A percentile compares a stretch with the other conserved stretches of the same genome.
Evolutionary conservation across 2,113 vertebrate species (phyloP).

Genomic region (Pteruthius melanotis): DNA sequence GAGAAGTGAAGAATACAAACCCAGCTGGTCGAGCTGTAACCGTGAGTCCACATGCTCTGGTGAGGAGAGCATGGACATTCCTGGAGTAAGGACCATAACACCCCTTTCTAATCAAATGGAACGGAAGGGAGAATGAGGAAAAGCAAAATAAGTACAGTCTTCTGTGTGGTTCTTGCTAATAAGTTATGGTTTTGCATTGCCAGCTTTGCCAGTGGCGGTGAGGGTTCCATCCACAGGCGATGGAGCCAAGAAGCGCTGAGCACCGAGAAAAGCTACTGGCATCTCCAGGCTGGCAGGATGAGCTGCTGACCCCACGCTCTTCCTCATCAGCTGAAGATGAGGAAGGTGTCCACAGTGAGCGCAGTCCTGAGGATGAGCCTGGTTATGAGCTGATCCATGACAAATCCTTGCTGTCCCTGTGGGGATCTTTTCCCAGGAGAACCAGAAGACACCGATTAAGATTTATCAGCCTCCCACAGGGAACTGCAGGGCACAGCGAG

Average conservation of each 20-base stretch:
- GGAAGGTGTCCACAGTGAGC: neutral
- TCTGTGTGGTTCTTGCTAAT: neutral
- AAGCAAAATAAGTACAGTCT: neutral
- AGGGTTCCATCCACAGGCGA: neutral
- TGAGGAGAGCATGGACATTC: neutral
- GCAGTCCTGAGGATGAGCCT: neutral
- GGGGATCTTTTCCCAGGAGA: neutral
- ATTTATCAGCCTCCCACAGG: neutral
- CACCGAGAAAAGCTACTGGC: accelerated
- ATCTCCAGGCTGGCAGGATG: neutral
- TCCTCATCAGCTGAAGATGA: neutral
- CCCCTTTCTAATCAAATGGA: neutral
- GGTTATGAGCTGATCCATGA: neutral
- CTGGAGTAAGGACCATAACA: neutral
- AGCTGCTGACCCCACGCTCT: accelerated
- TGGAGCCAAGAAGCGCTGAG: neutral
- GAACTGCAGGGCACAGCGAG: neutral
- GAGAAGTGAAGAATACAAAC: neutral
- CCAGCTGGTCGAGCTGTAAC: neutral
- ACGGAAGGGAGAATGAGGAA: neutral
- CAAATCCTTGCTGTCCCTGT: accelerated
- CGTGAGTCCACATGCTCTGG: neutral
- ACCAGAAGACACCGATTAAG: neutral
- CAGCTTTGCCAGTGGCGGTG: accelerated
- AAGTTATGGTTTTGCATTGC: neutral